Base-by-base conservation (phyloP, 1,140 invertebrate species). In the Heterodera schachtii region DNA sequence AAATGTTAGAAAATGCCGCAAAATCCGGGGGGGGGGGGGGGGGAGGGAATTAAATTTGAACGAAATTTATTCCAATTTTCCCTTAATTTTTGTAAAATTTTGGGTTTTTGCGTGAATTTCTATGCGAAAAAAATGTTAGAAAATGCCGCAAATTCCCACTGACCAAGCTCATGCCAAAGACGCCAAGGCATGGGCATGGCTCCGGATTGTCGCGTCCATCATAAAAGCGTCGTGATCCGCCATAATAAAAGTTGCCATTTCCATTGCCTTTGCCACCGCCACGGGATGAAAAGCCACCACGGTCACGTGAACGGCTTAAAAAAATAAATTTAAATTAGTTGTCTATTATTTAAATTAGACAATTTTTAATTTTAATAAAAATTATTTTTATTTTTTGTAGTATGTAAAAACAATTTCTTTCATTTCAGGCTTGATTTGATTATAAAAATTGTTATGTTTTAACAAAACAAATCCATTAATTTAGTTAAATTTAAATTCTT, bases 111-210 rank as follows among this genome's bases (percentile, higher is more conserved):
- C 49, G 6, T 11, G 11, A 8, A 52, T 52, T 49, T 52, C 11
- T 52, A 8, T 52, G 13, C 16, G 16, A 64, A 64, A 64, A 64
- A 64, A 0, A 69, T 13, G n/a, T 44, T 75, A 6, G 80, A 83
- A 64, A 67, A 31, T 31, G 31, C 31, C 31, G 31, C 31, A 31
- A 31, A 31, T 0, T 31, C 31, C 69, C n/a, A n/a, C 83, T 31
- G 57, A 79, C 69, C 79, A 85, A 82, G 80, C 44, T 82, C 82
- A 83, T 67, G 6, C 86, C 85, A 74, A 86, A 86, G 43, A 85
- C 82, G 69, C 83, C 83, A n/a, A 86, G 57, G 49, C 84, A 85
- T 19, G 57, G 71, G 67, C 69, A 73, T 43, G 84, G 84, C 31
- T 80, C 75, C 16, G 84, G 82, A 44, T 85, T 79, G 52, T 84